phyloP scores from a whole-genome alignment of 2,888 invertebrate species.

The Diadegma fenestrale region DNA sequence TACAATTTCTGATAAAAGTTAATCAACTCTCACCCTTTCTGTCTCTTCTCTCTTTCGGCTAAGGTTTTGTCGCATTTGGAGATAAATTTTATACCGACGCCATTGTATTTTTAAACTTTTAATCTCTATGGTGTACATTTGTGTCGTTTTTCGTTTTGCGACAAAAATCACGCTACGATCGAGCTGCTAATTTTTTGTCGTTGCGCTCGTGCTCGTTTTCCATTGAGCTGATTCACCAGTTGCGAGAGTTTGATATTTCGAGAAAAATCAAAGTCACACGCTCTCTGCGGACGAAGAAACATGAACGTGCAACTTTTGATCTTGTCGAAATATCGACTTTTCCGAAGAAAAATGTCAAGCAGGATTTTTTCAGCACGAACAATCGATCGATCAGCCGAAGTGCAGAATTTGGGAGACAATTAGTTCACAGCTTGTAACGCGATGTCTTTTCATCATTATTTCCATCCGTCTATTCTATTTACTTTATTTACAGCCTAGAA shows the following conservation, averaged over 20 bases:
- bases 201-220: constrained; percentile 4
- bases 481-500: constrained; percentile 81
- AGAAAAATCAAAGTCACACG: too few species aligned
- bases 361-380: too few species aligned
- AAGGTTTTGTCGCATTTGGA: not conserved
- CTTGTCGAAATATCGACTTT: too few species aligned
- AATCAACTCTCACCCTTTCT: constrained; percentile 10
- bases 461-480: constrained; percentile 76
- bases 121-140: constrained; percentile 57
- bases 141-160: not conserved
- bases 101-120: constrained; percentile 26
- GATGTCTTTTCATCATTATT: constrained; percentile 50
- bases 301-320: too few species aligned
- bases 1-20: constrained; percentile 64
- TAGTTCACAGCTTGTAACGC: constrained; percentile 45
- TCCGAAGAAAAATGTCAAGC: too few species aligned
- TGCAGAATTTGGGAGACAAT: constrained; percentile 20
- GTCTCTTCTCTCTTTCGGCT: not conserved
- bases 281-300: too few species aligned
- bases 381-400: not conserved
- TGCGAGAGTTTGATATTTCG: too few species aligned
- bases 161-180: constrained; percentile 11
- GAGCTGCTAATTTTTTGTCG: not conserved
- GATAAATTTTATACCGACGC: not conserved
- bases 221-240: not conserved